Percentiles rank a stretch among this genome's conserved stretches.
These are phyloP conservation scores for Tricholauxania praeusta DNA, from an alignment of 2,888 invertebrate species.

Conservation along the genomic window DNA sequence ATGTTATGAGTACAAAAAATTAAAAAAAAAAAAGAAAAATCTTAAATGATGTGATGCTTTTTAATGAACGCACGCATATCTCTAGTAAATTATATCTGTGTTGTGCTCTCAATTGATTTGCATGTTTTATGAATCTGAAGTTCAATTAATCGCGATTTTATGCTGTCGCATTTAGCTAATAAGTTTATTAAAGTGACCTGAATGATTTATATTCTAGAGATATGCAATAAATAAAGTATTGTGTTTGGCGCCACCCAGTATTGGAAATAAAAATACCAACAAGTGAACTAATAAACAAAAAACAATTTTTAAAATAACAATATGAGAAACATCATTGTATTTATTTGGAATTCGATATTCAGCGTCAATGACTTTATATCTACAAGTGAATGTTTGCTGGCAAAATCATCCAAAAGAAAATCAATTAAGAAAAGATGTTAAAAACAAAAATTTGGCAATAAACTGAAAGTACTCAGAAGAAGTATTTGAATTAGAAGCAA, in stretches of 20 bases:
- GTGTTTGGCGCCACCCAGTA: not conserved
- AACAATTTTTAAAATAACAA: not conserved
- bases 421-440: too few relatives aligned
- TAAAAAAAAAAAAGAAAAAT: not conserved
- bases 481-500: too few relatives aligned
- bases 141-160: too few relatives aligned
- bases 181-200: not conserved
- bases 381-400: too few relatives aligned
- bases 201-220: not conserved
- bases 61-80: not conserved
- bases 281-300: not conserved
- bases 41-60: not conserved
- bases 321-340: too few relatives aligned
- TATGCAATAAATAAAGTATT: too few relatives aligned
- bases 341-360: too few relatives aligned
- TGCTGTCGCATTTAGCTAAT: too few relatives aligned
- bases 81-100: not conserved
- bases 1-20: not conserved
- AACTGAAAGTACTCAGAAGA: too few relatives aligned
- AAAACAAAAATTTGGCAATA: too few relatives aligned
- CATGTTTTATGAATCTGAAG: constrained; percentile 6
- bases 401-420: too few relatives aligned
- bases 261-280: not conserved
- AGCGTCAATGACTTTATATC: too few relatives aligned
- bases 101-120: constrained; percentile 25